Conservation (phyloP, 2,888 invertebrate genomes). For the Neelides folsomi region DNA sequence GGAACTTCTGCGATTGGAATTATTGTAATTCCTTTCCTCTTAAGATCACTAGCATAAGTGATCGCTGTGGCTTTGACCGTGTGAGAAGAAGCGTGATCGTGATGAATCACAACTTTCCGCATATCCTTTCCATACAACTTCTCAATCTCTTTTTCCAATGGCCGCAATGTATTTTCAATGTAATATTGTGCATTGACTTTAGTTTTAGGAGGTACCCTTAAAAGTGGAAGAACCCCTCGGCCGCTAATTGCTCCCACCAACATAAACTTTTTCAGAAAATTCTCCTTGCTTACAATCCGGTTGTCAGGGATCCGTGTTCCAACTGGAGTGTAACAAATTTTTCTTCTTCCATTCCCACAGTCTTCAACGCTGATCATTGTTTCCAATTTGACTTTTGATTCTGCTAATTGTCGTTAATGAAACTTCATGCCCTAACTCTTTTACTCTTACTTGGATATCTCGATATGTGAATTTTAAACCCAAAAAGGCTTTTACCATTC, state of each 20-base stretch:
- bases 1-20: constrained; percentile 3
- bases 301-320: too few relatives aligned
- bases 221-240: neutral
- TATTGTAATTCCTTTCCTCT: neutral
- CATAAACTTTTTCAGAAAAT: neutral
- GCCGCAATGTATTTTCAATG: neutral
- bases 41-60: neutral
- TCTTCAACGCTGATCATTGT: too few relatives aligned
- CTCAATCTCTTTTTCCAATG: neutral
- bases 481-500: too few relatives aligned
- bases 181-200: neutral
- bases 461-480: too few relatives aligned
- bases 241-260: neutral
- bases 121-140: neutral
- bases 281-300: too few relatives aligned
- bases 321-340: too few relatives aligned
- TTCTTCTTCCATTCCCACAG: too few relatives aligned
- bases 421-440: too few relatives aligned
- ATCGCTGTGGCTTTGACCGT: neutral
- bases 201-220: neutral
- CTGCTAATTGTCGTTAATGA: too few relatives aligned
- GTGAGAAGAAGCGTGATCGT: constrained; percentile 1
- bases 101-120: neutral
- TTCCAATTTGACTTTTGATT: too few relatives aligned
- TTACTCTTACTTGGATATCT: too few relatives aligned